Conservation (phyloP, 2,888 invertebrate species). For the Drosophila neutralis region DNA sequence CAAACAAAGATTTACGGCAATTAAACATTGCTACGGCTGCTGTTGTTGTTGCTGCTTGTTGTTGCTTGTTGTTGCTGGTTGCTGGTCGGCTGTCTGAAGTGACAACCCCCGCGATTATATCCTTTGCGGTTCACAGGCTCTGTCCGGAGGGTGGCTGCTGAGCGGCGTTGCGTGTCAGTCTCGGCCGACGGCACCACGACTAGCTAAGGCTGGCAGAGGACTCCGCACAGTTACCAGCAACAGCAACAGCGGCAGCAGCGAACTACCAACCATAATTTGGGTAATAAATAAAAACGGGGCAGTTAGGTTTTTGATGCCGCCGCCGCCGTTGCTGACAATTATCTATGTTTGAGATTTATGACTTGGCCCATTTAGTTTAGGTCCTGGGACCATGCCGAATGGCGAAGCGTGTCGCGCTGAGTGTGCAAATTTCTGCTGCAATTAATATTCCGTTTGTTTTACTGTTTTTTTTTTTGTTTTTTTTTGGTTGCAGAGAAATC, state of each 20-base stretch:
- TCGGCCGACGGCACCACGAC: slow-evolving; percentile 39
- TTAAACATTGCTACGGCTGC: slow-evolving; percentile 78
- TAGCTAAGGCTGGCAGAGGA: slow-evolving; percentile 4
- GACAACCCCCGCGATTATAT: slow-evolving; percentile 82
- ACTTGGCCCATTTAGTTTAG: slow-evolving; percentile 40
- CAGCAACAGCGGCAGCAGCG: slow-evolving; percentile 2
- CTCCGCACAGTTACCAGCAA: slow-evolving; percentile 2
- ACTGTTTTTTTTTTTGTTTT: slow-evolving; percentile 10
- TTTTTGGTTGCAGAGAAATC: slow-evolving; percentile 79
- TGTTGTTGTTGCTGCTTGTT: slow-evolving; percentile 29
- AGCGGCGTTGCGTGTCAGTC: slow-evolving; percentile 71
- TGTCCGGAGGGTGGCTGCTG: slow-evolving; percentile 47
- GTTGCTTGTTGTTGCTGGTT: slow-evolving; percentile 10
- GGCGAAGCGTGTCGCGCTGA: slow-evolving; percentile 69
- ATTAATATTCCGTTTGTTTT: slow-evolving; percentile 61
- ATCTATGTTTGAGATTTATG: slow-evolving; percentile 76
- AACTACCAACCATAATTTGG: slow-evolving; percentile 67
- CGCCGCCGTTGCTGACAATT: slow-evolving; percentile 73
- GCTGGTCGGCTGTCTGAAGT: slow-evolving; percentile 41
- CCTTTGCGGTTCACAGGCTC: slow-evolving; percentile 76
- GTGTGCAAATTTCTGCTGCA: slow-evolving; percentile 76
- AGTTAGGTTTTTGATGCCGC: slow-evolving; percentile 63
- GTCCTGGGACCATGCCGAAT: slow-evolving; percentile 55
- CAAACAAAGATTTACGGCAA: slow-evolving; percentile 85
- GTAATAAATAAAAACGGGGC: slow-evolving; percentile 75